Base-by-base conservation (phyloP, 2,888 invertebrate genomes). In the Drosophila tanythrix region DNA sequence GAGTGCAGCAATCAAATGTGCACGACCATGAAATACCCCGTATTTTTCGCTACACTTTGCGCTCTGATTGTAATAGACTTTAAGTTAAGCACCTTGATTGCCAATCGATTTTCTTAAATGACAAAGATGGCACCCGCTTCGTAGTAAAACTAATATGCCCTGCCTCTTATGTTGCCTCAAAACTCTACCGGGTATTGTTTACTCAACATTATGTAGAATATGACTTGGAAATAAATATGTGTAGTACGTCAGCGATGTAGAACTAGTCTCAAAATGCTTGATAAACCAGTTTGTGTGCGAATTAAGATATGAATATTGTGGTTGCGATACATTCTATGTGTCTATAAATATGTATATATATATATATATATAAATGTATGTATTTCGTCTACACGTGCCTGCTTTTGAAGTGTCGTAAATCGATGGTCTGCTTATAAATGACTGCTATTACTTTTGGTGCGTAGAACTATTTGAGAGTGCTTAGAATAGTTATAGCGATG, bases 261-360 rank as follows among this genome's bases (percentile, higher is more conserved):
- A 77, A 76, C 76, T 73, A 60, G 52, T 65, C 58, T 57, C 48
- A 70, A 72, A 72, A 68, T 69, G 69, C 67, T 67, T 33, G 67
- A 29, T 27, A 67, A 78, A 78, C 78, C 64, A 62, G 78, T 78
- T 78, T 25, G 36, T 56, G 46, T 69, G 77, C 51, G 68, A 75
- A 76, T 51, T 71, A 21, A 50, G 50, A 70, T 59, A 62, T 61
- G 61, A n/a, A 53, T 46, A 18, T 66, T 18, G 8, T 46, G 10
- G 46, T 46, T 15, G 25, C 25, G 15, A 25, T 25, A 25, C 25
- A 15, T 46, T 25, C 46, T 4, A 46, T 46, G 46, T 15, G 25
- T 35, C 35, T 25, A 40, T 43, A 40, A 40, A 7, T 40, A 43
- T 43, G 21, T 35, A 35, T 13, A 35, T 4, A n/a, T 52, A 13